These are phyloP conservation scores for Dicrostonyx torquatus DNA, from an alignment of 2,797 vertebrate genomes.

Conservation along the genomic window DNA sequence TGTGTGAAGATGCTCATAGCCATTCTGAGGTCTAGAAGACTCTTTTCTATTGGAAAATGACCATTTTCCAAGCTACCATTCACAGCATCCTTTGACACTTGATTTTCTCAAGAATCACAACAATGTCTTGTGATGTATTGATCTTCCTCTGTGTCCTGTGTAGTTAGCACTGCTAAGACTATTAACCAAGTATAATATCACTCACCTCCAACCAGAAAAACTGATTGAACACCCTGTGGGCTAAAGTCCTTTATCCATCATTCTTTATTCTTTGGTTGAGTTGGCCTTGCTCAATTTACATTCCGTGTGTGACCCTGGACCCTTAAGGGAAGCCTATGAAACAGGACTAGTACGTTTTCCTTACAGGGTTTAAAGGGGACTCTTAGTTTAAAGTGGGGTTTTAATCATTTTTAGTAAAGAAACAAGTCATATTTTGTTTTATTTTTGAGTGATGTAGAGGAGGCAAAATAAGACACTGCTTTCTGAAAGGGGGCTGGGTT, in stretches of 20 bases:
- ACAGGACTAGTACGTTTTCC: neutral
- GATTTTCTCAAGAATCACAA: slow-evolving; percentile 66
- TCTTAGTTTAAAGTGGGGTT: slow-evolving; percentile 26
- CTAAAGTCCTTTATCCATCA: slow-evolving; percentile 58
- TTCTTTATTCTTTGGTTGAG: slow-evolving; percentile 46
- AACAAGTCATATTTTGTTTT: neutral
- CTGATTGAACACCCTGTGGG: slow-evolving; percentile 48
- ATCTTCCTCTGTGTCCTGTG: slow-evolving; percentile 26
- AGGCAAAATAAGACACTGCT: neutral
- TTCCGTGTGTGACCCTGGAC: neutral
- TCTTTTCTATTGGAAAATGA: neutral
- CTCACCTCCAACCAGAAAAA: slow-evolving; percentile 65
- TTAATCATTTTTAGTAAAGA: neutral
- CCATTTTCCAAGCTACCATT: slow-evolving; percentile 51
- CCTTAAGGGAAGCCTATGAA: neutral
- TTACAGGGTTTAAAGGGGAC: neutral
- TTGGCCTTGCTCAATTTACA: slow-evolving; percentile 7
- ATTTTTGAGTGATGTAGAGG: neutral
- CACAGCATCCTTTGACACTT: slow-evolving; percentile 47
- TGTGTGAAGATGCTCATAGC: neutral
- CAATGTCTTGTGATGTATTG: slow-evolving; percentile 46
- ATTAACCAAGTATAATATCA: slow-evolving; percentile 64
- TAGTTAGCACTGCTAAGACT: slow-evolving; percentile 66
- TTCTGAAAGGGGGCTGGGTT: neutral
- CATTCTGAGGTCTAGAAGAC: neutral